Evolutionary conservation across 2,888 invertebrate genomes (phyloP), one percentile per base, ranked within the genome.

Genomic region (Acanthosepion esculentum): DNA sequence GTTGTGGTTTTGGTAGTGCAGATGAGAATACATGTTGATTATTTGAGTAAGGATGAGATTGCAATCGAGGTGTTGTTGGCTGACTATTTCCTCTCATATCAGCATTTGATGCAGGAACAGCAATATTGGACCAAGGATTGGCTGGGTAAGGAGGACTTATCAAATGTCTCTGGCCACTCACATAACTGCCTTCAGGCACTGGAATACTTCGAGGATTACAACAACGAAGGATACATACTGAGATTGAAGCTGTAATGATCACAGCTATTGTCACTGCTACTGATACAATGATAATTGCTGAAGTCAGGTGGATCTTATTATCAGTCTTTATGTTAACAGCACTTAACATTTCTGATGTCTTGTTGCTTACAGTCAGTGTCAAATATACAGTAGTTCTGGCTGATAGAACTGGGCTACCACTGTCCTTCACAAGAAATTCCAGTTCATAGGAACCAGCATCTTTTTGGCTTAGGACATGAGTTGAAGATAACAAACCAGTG

Each of bases 251-350:
- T 78, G 78, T 78, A 78, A 78, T 78, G 78, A 78, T 78, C 78
- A 78, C 78, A 78, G 78, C 78, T 78, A 78, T 78, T 78, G 78
- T 78, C 78, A 78, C 78, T n/a, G 78, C 78, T 78, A 78, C 78
- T 15, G 78, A 78, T n/a, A 78, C 78, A 78, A 78, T 78, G 78
- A 78, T 78, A 78, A 78, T 78, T 78, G 78, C 78, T 78, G 78
- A 78, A 78, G 33, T 78, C n/a, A 78, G 78, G 78, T 78, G 78
- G 78, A 78, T 78, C 78, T 78, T 78, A n/a, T 78, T 78, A 78
- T 78, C 78, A 33, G n/a, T 78, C n/a, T 78, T 78, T n/a, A 78
- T 78, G n/a, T 78, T 78, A 18, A 78, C 78, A 78, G 78, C 78
- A 78, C 33, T 78, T 78, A 78, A 78, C 78, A 78, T 78, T n/a